Evolutionary conservation across 2,797 vertebrate genomes (phyloP), one percentile per base, ranked within the genome.

Genomic region (Notolepis coatsorum): DNA sequence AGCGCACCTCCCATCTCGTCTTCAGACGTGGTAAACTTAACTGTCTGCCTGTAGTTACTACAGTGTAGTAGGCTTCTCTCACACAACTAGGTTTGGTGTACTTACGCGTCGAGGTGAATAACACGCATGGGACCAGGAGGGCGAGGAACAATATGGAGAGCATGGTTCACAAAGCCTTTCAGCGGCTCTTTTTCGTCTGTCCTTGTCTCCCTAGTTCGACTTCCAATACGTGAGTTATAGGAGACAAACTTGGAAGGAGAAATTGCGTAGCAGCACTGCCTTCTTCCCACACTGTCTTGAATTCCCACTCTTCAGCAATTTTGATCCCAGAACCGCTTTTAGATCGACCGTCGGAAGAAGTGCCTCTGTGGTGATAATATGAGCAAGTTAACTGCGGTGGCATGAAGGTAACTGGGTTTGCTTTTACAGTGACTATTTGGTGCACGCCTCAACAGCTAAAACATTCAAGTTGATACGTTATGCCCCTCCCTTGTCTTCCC

Each of bases 401-500:
- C 35, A 6, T 23, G 23, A 45, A 61, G 42, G 59, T 61, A 47
- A 65, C 73, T 61, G 60, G 59, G 27, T 76, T 60, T 18, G 48
- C 51, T 55, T 82, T 39, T 54, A 80, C 71, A 45, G 66, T n/a
- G 63, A 33, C 68, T 84, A 60, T 86, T 69, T 80, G 61, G 73
- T 89, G 88, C 89, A 88, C 90, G 90, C 91, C 91, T 91, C 89
- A 84, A 86, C 86, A 82, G 81, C 84, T 70, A 87, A 82, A 79
- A 83, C 84, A 73, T 87, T 86, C 91, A 88, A 91, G 90, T 89
- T 86, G 85, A 89, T 82, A 56, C 83, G 84, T 85, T 45, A 81
- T 65, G 93, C 93, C 90, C 94, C 93, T 93, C 94, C 95, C 89
- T 87, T 84, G 73, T 87, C 90, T 91, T 89, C 87, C 68, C 65